phyloP scores from a whole-genome alignment of 2,797 vertebrate genomes.

The Luscinia luscinia region DNA sequence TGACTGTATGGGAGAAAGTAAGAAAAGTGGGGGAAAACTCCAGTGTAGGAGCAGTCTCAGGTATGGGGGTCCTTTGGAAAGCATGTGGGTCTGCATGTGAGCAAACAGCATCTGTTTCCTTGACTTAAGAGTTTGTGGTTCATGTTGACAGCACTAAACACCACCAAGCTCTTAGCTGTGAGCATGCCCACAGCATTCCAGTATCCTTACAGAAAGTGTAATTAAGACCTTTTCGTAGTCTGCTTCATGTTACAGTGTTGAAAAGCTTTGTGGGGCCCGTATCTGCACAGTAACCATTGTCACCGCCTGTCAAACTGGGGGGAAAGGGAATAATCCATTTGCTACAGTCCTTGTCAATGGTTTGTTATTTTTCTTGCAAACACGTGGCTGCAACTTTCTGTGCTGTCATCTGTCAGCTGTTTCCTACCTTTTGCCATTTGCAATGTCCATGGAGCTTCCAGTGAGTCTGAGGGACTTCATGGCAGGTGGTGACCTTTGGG shows the following conservation, averaged over 20 bases:
- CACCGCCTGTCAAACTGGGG: conserved; percentile 33
- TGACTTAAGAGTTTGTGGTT: background rate
- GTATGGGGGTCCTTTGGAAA: background rate
- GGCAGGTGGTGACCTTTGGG: conserved; percentile 24
- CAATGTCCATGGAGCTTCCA: background rate
- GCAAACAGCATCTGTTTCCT: background rate
- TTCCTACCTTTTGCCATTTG: conserved; percentile 11
- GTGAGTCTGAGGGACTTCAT: conserved; percentile 6
- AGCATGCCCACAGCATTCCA: background rate
- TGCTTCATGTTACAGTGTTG: conserved; percentile 43
- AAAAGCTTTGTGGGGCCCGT: conserved; percentile 48
- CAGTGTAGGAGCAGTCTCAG: background rate
- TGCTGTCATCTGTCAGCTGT: conserved; percentile 1
- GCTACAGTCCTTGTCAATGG: conserved; percentile 16
- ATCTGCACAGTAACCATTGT: conserved; percentile 29
- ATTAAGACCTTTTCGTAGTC: conserved; percentile 45
- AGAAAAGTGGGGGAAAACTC: background rate
- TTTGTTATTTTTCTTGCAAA: conserved; percentile 49
- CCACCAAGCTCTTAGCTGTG: background rate
- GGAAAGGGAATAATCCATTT: conserved; percentile 48
- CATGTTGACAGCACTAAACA: background rate
- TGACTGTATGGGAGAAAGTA: background rate
- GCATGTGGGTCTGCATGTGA: background rate
- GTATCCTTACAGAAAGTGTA: background rate
- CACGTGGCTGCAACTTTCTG: conserved; percentile 1